Evolutionary conservation across 2,797 vertebrate species (phyloP).

Genomic region (Rhodeus uyekii): DNA sequence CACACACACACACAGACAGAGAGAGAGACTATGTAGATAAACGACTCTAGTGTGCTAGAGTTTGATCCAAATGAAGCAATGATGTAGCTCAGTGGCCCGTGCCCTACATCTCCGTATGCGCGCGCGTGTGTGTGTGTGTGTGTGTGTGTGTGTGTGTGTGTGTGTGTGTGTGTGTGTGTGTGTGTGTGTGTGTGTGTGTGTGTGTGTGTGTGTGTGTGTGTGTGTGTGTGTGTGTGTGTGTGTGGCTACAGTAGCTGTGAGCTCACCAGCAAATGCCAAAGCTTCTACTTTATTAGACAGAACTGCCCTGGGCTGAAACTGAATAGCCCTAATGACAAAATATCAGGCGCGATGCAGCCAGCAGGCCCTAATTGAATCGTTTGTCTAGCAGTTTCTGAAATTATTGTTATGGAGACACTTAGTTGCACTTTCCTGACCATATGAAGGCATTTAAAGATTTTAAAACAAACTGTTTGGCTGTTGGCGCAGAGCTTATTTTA

Average conservation of each 20-base stretch:
- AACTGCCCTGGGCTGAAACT: conserved; percentile 31
- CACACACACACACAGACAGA: conserved; percentile 10
- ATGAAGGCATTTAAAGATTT: conserved; percentile 32
- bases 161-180: conserved; percentile 36
- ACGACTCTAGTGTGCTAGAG: conserved; percentile 70
- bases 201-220: conserved; percentile 53
- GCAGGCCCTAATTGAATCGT: conserved; percentile 48
- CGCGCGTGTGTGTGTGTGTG: too few relatives aligned
- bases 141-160: conserved; percentile 47
- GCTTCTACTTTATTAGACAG: conserved; percentile 52
- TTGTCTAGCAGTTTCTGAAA: conserved; percentile 48
- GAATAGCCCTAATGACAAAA: conserved; percentile 48
- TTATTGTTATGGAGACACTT: conserved; percentile 41
- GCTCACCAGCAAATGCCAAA: conserved; percentile 50
- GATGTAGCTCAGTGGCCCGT: conserved; percentile 77
- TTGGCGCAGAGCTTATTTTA: background rate
- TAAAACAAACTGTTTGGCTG: conserved; percentile 17
- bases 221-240: conserved; percentile 47
- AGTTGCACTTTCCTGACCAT: conserved; percentile 33
- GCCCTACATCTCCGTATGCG: conserved; percentile 61
- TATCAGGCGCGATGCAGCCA: conserved; percentile 41
- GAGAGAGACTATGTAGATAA: conserved; percentile 77
- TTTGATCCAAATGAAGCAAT: conserved; percentile 79
- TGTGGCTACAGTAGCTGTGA: conserved; percentile 36
- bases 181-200: too few relatives aligned